These are phyloP conservation scores for Channa argus DNA, from an alignment of 2,113 vertebrate genomes.

Conservation along the genomic window DNA sequence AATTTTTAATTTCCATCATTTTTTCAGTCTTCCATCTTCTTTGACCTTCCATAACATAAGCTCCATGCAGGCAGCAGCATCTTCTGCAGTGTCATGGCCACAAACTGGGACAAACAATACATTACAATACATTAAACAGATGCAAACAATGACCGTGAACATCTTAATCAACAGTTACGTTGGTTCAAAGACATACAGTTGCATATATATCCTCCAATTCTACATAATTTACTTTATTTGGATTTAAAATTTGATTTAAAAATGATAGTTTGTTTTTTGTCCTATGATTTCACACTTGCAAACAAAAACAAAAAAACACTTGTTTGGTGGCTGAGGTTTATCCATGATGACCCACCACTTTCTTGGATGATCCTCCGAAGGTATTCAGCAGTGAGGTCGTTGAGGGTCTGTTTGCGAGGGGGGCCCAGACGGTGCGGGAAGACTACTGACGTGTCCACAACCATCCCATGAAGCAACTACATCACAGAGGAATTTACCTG, in stretches of 20 bases:
- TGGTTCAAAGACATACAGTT: background rate
- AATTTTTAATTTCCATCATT: slow-evolving; percentile 60
- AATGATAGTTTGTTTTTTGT: too few species aligned
- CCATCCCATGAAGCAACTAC: slow-evolving; percentile 83
- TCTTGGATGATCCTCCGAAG: slow-evolving; percentile 85
- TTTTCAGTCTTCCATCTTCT: slow-evolving; percentile 82
- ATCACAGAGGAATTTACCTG: slow-evolving; percentile 43
- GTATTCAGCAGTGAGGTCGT: slow-evolving; percentile 83
- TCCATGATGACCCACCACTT: slow-evolving; percentile 82
- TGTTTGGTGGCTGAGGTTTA: slow-evolving; percentile 10
- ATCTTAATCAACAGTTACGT: background rate
- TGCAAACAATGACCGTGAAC: background rate
- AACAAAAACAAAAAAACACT: background rate
- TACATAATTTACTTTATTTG: slow-evolving; percentile 19
- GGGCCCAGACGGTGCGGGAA: slow-evolving; percentile 85
- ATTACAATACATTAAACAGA: slow-evolving; percentile 14
- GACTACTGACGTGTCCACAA: slow-evolving; percentile 84
- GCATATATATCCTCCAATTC: background rate
- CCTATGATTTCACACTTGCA: too few species aligned
- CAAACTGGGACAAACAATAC: slow-evolving; percentile 70
- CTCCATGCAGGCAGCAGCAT: slow-evolving; percentile 86
- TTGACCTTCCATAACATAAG: slow-evolving; percentile 87
- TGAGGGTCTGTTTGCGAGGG: slow-evolving; percentile 84
- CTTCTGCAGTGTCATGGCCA: slow-evolving; percentile 84
- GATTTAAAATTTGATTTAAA: background rate